A percentile compares a stretch with the other conserved stretches of the same genome.
phyloP scores from a whole-genome alignment of 2,113 vertebrate genomes.

The Cavia porcellus region DNA sequence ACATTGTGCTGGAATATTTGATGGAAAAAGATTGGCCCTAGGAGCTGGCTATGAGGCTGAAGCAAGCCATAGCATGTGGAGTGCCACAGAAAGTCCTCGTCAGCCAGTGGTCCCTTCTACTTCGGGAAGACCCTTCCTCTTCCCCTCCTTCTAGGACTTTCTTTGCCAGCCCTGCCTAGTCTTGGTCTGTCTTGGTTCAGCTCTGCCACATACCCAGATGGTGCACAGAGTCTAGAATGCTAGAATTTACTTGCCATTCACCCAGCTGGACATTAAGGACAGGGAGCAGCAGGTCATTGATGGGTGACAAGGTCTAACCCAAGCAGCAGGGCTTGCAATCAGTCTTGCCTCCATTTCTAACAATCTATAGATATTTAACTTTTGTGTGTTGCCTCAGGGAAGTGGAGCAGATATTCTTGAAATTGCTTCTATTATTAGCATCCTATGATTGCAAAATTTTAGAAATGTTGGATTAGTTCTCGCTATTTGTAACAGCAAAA shows the following conservation, averaged over 20 bases:
- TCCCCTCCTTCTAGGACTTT: background rate
- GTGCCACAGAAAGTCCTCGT: background rate
- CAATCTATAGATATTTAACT: background rate
- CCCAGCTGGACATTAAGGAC: rapidly evolving
- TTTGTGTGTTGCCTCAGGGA: background rate
- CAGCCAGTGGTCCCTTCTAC: background rate
- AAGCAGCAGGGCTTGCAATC: rapidly evolving
- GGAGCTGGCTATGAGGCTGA: background rate
- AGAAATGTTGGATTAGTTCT: background rate
- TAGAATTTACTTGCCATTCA: background rate
- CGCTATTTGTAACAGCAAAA: no score
- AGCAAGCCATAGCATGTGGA: no score
- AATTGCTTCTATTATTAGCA: background rate
- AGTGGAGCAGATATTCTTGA: background rate
- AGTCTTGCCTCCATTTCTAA: background rate
- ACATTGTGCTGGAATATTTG: background rate
- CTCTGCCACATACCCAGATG: rapidly evolving
- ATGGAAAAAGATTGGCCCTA: background rate
- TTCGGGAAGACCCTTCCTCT: background rate
- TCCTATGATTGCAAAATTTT: background rate
- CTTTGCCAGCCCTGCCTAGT: background rate
- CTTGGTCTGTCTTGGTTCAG: background rate
- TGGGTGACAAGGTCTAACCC: rapidly evolving
- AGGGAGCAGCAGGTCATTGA: no score
- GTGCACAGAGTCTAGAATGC: background rate